A percentile compares a stretch with the other conserved stretches of the same genome.
Conservation (phyloP, 2,888 invertebrate genomes). For the Parnassius apollo region DNA sequence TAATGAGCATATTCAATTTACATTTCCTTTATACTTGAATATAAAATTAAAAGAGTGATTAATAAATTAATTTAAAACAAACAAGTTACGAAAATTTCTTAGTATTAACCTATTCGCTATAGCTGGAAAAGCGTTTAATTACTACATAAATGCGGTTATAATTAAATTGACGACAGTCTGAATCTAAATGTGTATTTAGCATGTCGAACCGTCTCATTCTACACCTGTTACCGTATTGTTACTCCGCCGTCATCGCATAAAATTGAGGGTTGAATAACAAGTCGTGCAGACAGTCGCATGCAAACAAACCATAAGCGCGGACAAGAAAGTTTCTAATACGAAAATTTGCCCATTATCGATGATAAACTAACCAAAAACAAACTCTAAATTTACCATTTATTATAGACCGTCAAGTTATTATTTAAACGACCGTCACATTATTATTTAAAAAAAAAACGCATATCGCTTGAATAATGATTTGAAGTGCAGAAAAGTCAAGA, state of each 20-base stretch:
- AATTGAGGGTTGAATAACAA: conserved; percentile 30
- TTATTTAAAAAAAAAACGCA: conserved; percentile 13
- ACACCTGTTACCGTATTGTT: conserved; percentile 26
- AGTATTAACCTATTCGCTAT: background rate
- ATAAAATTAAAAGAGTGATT: no score
- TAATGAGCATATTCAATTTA: background rate
- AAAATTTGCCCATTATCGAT: conserved; percentile 66
- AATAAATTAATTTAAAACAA: no score
- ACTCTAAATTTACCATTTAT: conserved; percentile 26
- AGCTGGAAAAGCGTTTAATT: background rate
- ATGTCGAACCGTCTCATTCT: conserved; percentile 20
- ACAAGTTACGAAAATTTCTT: no score
- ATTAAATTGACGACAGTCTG: conserved; percentile 16
- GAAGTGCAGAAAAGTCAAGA: conserved; percentile 13
- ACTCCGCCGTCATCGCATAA: conserved; percentile 27
- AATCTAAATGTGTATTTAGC: conserved; percentile 25
- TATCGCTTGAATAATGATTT: conserved; percentile 2
- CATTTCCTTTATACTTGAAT: background rate
- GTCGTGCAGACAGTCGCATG: conserved; percentile 58
- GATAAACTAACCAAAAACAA: conserved; percentile 64
- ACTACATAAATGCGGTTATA: background rate
- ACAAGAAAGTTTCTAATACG: conserved; percentile 57
- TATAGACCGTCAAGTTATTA: conserved; percentile 15
- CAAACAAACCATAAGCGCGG: conserved; percentile 69
- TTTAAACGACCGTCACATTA: conserved; percentile 9